A percentile compares a stretch with the other conserved stretches of the same genome.
Evolutionary conservation across 2,797 vertebrate species (phyloP).

Genomic region (Pantherophis vulpinus): DNA sequence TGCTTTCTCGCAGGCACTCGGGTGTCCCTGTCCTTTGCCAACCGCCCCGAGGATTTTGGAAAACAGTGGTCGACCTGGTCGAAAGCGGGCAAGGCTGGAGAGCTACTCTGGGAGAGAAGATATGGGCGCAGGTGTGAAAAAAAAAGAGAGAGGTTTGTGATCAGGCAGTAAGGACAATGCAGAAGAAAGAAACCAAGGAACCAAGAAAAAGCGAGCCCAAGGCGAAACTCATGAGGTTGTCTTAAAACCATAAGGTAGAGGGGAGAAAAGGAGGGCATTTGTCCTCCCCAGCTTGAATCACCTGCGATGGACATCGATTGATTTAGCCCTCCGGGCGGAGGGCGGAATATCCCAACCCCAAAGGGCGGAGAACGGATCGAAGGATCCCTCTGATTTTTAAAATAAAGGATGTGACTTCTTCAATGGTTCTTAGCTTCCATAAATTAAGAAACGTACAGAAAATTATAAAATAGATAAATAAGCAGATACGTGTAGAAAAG

Average conservation of each 20-base stretch:
- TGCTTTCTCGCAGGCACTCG: background rate
- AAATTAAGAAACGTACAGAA: background rate
- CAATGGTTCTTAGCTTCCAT: background rate
- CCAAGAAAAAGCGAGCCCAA: background rate
- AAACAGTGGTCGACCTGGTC: background rate
- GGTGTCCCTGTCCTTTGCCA: background rate
- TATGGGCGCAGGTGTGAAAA: accelerated
- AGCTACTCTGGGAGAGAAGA: background rate
- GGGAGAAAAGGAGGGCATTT: background rate
- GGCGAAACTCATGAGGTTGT: background rate
- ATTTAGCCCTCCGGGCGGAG: background rate
- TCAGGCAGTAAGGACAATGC: background rate
- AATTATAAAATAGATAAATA: background rate
- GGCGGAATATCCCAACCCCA: background rate
- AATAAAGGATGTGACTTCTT: background rate
- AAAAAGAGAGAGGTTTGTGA: background rate
- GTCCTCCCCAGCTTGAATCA: background rate
- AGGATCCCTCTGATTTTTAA: background rate
- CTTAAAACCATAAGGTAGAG: too few species aligned
- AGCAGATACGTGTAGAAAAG: background rate
- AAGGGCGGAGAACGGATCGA: background rate
- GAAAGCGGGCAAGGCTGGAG: background rate
- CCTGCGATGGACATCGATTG: background rate
- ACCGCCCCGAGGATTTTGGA: background rate
- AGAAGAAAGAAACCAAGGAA: background rate